Evolutionary conservation across 2,888 invertebrate genomes (phyloP).

Genomic region (Tetramorium bicarinatum): DNA sequence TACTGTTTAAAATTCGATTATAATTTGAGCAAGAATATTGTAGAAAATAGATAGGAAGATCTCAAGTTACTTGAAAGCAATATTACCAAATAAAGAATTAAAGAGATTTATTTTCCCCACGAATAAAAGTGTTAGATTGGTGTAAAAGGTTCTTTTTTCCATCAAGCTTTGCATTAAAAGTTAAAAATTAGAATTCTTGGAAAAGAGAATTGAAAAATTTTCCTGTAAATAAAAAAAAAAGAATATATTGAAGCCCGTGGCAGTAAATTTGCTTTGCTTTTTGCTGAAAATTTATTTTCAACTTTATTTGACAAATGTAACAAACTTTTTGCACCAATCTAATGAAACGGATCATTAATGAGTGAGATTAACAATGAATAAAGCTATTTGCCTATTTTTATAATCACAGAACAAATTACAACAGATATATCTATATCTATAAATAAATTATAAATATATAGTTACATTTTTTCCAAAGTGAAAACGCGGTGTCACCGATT

Average conservation of each 20-base stretch:
- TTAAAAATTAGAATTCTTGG: neutral
- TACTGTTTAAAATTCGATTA: neutral
- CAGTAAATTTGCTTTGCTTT: neutral
- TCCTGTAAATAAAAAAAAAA: neutral
- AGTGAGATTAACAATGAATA: neutral
- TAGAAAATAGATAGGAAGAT: neutral
- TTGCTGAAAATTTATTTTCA: neutral
- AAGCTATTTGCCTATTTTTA: neutral
- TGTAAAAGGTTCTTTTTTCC: neutral
- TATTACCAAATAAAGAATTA: slow-evolving; percentile 6
- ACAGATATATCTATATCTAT: neutral
- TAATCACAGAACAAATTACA: neutral
- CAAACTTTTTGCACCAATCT: neutral
- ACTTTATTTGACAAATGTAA: neutral
- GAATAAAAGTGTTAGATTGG: neutral
- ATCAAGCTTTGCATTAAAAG: neutral
- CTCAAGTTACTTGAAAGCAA: neutral
- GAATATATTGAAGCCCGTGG: neutral
- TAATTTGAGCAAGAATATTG: neutral
- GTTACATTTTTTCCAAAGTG: neutral
- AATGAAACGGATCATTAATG: neutral
- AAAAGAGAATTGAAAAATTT: neutral
- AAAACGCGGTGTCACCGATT: neutral
- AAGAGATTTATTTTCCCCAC: neutral
- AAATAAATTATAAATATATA: slow-evolving; percentile 9